These are phyloP conservation scores for Drosophila kepulauana DNA, from an alignment of 1,140 invertebrate species.

Conservation along the genomic window DNA sequence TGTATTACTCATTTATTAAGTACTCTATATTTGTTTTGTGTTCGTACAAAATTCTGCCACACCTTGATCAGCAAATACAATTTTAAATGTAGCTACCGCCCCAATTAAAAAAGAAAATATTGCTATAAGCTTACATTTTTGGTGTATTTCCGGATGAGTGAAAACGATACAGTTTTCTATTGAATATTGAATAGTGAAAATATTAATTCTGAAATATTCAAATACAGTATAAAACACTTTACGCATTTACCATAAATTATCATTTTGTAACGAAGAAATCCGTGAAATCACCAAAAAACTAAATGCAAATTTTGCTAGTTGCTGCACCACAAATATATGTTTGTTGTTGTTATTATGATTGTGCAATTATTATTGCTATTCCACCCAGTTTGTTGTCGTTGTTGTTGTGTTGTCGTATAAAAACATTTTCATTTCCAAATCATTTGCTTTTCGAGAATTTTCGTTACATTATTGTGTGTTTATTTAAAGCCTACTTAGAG, in stretches of 20 bases:
- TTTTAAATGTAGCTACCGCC: conserved; percentile 19
- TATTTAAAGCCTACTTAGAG: conserved; percentile 73
- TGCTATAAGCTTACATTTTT: conserved; percentile 5
- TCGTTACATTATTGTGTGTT: conserved; percentile 57
- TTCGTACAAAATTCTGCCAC: conserved; percentile 18
- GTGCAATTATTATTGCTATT: conserved; percentile 63
- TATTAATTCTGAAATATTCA: not conserved
- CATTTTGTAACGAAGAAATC: not conserved
- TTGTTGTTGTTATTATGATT: conserved; percentile 63
- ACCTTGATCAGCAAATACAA: conserved; percentile 29
- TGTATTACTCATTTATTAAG: conserved; percentile 41
- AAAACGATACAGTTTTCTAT: not conserved
- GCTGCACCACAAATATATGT: conserved; percentile 59
- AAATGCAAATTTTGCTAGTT: conserved; percentile 69
- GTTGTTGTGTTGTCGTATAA: conserved; percentile 50
- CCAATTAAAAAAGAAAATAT: not conserved
- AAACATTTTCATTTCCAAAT: conserved; percentile 50
- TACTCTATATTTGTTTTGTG: conserved; percentile 18
- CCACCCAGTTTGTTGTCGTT: conserved; percentile 59
- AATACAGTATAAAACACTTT: not conserved
- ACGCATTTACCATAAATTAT: not conserved
- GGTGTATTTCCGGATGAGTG: conserved; percentile 26
- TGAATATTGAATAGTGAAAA: no score
- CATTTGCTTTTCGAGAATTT: conserved; percentile 40
- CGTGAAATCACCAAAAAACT: conserved; percentile 28